phyloP scores from a whole-genome alignment of 2,888 invertebrate genomes.

The Megaustenia siamemsis region DNA sequence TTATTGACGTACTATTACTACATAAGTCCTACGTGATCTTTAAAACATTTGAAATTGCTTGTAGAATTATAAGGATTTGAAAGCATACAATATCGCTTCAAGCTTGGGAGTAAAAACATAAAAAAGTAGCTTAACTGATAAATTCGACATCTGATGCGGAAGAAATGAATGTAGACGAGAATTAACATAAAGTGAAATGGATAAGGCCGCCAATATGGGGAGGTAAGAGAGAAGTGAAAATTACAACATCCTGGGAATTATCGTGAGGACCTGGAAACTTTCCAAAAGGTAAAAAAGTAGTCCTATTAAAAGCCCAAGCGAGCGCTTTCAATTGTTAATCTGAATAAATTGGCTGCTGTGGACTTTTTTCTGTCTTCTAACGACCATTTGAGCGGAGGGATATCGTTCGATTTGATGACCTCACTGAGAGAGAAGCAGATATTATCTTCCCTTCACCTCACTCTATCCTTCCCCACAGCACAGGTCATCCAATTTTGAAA shows the following conservation, averaged over 20 bases:
- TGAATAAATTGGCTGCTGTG: constrained; percentile 34
- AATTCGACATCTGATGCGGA: no score
- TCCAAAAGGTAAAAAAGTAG: constrained; percentile 1
- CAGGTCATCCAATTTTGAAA: constrained; percentile 30
- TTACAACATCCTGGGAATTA: background rate
- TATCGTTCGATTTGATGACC: constrained; percentile 34
- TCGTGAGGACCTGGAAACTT: constrained; percentile 7
- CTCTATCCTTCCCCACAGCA: background rate
- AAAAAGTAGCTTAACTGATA: no score
- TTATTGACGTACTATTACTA: no score
- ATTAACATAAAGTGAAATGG: no score
- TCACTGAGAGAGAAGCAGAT: constrained; percentile 20
- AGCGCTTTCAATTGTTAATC: constrained; percentile 41
- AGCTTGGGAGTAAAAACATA: no score
- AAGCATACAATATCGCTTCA: no score
- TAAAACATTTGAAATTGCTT: no score
- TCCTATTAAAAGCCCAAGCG: constrained; percentile 23
- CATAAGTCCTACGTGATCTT: no score
- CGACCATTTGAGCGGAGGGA: constrained; percentile 36
- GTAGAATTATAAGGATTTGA: no score
- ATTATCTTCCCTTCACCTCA: constrained; percentile 10
- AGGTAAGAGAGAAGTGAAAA: background rate
- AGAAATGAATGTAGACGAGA: no score
- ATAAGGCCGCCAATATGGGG: background rate
- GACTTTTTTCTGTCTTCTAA: constrained; percentile 32